These are phyloP conservation scores for Lagothrix lagotricha DNA, from an alignment of 2,797 vertebrate genomes.

Conservation along the genomic window DNA sequence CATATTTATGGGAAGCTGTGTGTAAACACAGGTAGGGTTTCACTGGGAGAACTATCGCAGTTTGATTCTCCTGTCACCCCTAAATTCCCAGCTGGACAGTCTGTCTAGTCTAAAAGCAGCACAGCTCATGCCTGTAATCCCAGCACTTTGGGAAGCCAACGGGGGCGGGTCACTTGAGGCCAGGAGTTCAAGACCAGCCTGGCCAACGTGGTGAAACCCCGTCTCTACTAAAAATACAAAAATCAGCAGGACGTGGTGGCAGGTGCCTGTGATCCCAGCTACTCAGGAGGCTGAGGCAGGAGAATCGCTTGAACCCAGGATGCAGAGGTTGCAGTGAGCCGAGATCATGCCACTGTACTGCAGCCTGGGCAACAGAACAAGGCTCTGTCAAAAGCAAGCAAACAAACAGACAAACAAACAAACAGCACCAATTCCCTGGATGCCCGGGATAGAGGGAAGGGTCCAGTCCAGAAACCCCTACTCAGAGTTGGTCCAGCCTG, in stretches of 20 bases:
- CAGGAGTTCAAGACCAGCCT: too few species aligned
- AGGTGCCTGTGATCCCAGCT: too few species aligned
- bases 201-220: too few species aligned
- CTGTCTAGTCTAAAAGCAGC: neutral
- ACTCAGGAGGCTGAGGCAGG: too few species aligned
- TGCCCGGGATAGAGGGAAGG: neutral
- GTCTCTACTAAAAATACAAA: too few species aligned
- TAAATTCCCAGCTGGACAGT: neutral
- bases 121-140: neutral
- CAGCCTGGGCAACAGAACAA: too few species aligned
- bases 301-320: too few species aligned
- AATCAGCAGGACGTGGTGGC: too few species aligned
- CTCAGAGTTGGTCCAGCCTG: rapidly evolving
- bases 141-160: neutral
- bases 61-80: neutral
- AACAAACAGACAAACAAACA: rapidly evolving
- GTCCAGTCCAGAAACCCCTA: neutral
- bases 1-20: neutral
- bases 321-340: too few species aligned
- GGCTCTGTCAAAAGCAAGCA: too few species aligned
- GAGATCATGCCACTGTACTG: too few species aligned
- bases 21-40: neutral
- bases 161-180: too few species aligned
- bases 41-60: neutral
- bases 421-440: neutral